Evolutionary conservation across 1,140 invertebrate genomes (phyloP), one percentile per base, ranked within the genome.

Genomic region (Meteorus sp.): DNA sequence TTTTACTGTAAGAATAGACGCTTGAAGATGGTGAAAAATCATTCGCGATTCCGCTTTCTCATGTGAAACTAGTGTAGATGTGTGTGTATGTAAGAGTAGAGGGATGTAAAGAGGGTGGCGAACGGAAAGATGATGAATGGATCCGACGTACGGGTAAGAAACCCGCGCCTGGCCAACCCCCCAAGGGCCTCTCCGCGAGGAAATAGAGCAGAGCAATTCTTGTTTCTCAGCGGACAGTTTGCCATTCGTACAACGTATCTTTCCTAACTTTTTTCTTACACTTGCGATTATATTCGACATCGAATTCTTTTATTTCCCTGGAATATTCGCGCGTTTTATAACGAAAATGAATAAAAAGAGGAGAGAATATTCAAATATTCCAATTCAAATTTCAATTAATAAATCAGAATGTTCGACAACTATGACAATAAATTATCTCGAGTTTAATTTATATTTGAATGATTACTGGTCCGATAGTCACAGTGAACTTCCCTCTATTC

Each of bases 111-210:
- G 22, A 50, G 25, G 35, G 31, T 39, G 37, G 43, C 15, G 43
- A 39, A 35, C 37, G 41, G 20, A 58, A 23, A 50, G 56, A 58
- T 58, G 56, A 58, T 58, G 48, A 58, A 58, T 58, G 56, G 56
- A 43, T 52, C 22, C 45, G 29, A 52, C 47, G 45, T 58, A 58
- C 19, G 43, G 35, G 47, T 51, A 58, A 58, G 56, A 58, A 58
- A 51, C 5, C 45, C n/a, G n/a, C n/a, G n/a, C n/a, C n/a, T n/a
- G n/a, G n/a, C n/a, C n/a, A n/a, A n/a, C n/a, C n/a, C n/a, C 35
- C 47, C 17, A 22, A 15, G 47, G 48, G 37, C 56, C 31, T 41
- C 7, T 29, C 54, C 17, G 17, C 13, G 13, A 51, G 47, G 33
- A 58, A 58, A 58, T 58, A 43, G 56, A 58, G 56, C 56, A 37